Base-by-base conservation (phyloP, 2,113 vertebrate species). In the Axis porcinus region DNA sequence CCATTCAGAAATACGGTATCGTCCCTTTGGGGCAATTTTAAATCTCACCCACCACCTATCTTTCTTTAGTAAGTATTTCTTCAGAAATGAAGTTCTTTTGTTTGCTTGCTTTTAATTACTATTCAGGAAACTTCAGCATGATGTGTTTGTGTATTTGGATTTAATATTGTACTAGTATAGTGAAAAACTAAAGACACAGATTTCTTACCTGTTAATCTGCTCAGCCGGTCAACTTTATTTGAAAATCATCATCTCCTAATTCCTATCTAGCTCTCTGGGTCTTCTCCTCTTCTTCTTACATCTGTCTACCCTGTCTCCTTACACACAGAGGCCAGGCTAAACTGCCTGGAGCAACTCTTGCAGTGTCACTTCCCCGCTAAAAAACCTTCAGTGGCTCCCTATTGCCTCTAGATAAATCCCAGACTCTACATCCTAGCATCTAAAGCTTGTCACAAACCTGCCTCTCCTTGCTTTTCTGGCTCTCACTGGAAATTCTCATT, bases 11-110 rank as follows among this genome's bases (percentile, higher is more conserved):
- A 91, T 43, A 76, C 3, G 10, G 25, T 23, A 86, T 54, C 79
- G 8, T 87, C 64, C 36, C 33, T 45, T 11, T 11, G 25, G n/a
- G 11, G 11, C 19, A 10, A 55, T 94, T 93, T 97, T 83, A 90
- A 87, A 82, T 58, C 74, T 86, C 55, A 70, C 74, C 45, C 25
- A 47, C 33, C 33, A 85, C 50, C n/a, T 28, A 36, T 58, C 45
- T 95, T 81, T 78, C 64, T 60, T 86, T 91, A 92, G 23, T 54
- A 91, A 92, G 79, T 70, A 81, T 89, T 86, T 95, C 92, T 96
- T 94, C 45, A 89, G 70, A 95, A 95, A 54, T 78, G 70, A 74
- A 86, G 3, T 30, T 86, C 7, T 67, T 95, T 96, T 62, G 4
- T 85, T 93, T 85, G 36, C 28, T 96, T 92, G 76, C 54, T 96